A percentile compares a stretch with the other conserved stretches of the same genome.
These are phyloP conservation scores for Protomyctophum bolini DNA, from an alignment of 2,113 vertebrate species.

Conservation along the genomic window DNA sequence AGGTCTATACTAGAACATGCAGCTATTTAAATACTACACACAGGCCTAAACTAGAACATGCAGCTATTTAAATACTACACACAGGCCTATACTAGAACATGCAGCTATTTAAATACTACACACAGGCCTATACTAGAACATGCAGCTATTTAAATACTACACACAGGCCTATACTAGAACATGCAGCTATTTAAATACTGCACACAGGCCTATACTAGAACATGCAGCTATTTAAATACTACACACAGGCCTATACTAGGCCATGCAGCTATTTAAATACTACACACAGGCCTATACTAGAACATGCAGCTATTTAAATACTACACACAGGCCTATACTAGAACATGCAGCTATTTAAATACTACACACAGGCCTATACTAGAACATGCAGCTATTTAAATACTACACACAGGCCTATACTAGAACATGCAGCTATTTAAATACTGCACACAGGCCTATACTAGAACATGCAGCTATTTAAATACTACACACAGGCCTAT, in stretches of 20 bases:
- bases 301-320: slow-evolving; percentile 1
- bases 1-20: slow-evolving; percentile 49
- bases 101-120: slow-evolving; percentile 32
- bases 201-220: slow-evolving; percentile 42
- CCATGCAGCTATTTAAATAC: slow-evolving; percentile 57
- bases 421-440: background rate
- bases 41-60: slow-evolving; percentile 52
- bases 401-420: slow-evolving; percentile 13
- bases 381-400: background rate
- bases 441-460: slow-evolving; percentile 46
- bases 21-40: slow-evolving; percentile 32
- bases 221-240: slow-evolving; percentile 46
- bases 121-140: slow-evolving; percentile 51
- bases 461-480: too few species aligned
- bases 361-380: slow-evolving; percentile 14
- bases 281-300: background rate
- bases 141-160: slow-evolving; percentile 34
- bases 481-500: slow-evolving; percentile 21
- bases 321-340: slow-evolving; percentile 2
- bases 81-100: slow-evolving; percentile 52
- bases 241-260: slow-evolving; percentile 38
- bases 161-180: slow-evolving; percentile 47
- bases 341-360: background rate
- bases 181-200: slow-evolving; percentile 41
- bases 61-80: slow-evolving; percentile 32